Base-by-base conservation (phyloP, 2,797 vertebrate genomes). In the Urosaurus nigricauda region DNA sequence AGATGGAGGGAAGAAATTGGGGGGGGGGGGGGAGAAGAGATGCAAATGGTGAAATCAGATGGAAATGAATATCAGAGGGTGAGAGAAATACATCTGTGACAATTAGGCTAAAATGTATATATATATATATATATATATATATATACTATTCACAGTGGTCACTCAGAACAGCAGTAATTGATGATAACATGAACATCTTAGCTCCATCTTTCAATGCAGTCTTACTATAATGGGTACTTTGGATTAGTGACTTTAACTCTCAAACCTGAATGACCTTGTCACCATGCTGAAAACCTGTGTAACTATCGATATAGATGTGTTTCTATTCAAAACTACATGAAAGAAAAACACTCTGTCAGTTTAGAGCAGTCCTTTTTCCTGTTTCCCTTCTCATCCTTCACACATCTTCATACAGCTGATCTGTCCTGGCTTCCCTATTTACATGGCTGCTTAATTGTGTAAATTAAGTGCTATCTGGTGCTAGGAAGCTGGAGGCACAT, bases 401-500 rank as follows among this genome's bases (percentile, higher is more conserved):
- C 60, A 32, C 21, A 37, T 83, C 35, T 43, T 35, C 17, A 17
- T 32, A 32, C n/a, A 65, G 29, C 29, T 70, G 68, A 73, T 35
- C 29, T 53, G n/a, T 70, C 83, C n/a, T 53, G 47, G 2, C 17
- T 71, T 56, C 68, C 47, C 65, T 53, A 51, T 84, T 84, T 53
- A 83, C 82, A 53, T 84, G 32, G 32, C 29, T 73, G 68, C 35
- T 32, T 85, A 85, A 84, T 60, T 75, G 71, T 60, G 71, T 21
- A 75, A 40, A 75, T 43, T 40, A 75, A 85, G 26, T 85, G 51
- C 19, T 32, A 60, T 43, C 53, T 77, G 37, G 73, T 85, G 35
- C 16, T 32, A 60, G 35, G 56, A 75, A 85, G 13, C 65, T 84
- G 32, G 19, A 84, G 32, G 47, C 82, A 84, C 51, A 56, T 74